A percentile compares a stretch with the other conserved stretches of the same genome.
These are phyloP conservation scores for Lycaon pictus DNA, from an alignment of 2,113 vertebrate genomes.

Conservation along the genomic window DNA sequence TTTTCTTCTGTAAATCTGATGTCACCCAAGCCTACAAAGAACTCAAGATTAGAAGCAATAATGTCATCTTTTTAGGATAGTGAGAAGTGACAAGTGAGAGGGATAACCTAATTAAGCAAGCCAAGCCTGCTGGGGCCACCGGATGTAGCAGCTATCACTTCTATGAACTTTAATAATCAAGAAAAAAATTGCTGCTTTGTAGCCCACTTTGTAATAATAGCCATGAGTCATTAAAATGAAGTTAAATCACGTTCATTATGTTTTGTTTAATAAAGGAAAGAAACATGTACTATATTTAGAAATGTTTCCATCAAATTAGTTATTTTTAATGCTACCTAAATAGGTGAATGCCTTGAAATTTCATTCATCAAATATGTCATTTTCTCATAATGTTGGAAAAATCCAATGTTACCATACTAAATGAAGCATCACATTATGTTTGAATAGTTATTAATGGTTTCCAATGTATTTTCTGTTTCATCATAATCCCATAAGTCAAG, in stretches of 20 bases:
- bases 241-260: not conserved
- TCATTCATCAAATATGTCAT: not conserved
- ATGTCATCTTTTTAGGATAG: not conserved
- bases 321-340: not conserved
- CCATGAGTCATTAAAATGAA: not conserved
- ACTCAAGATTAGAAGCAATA: not conserved
- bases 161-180: not conserved
- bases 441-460: not conserved
- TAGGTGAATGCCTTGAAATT: slow-evolving; percentile 2
- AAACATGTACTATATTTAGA: not conserved
- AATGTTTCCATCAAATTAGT: not conserved
- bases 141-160: not conserved
- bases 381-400: slow-evolving; percentile 24
- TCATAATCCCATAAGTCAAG: not conserved
- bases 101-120: slow-evolving; percentile 27
- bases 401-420: not conserved
- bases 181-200: not conserved
- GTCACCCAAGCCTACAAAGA: not conserved
- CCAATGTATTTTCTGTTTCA: not conserved
- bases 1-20: not conserved
- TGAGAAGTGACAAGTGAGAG: not conserved
- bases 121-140: not conserved
- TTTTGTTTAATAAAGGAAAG: slow-evolving; percentile 1
- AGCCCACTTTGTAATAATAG: not conserved
- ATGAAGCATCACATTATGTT: not conserved